Evolutionary conservation across 2,888 invertebrate species (phyloP).

Genomic region (Conops quadrifasciatus): DNA sequence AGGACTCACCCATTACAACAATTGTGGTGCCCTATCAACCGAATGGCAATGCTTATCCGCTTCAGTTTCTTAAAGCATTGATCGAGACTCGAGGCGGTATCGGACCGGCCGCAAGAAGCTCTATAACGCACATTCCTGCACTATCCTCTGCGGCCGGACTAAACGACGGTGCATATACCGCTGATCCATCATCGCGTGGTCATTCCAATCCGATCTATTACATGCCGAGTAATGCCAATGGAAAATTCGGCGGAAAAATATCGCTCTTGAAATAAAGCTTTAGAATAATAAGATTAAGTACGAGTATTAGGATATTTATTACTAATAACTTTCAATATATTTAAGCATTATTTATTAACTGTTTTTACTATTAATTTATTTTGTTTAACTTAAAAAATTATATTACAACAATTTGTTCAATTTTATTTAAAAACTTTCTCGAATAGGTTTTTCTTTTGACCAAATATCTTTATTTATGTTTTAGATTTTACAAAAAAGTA

Average conservation of each 20-base stretch:
- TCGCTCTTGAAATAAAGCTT: slow-evolving; percentile 34
- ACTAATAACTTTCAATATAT: too few species aligned
- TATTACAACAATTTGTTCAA: too few species aligned
- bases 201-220: slow-evolving; percentile 55
- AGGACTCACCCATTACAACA: slow-evolving; percentile 47
- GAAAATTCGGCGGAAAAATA: slow-evolving; percentile 53
- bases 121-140: slow-evolving; percentile 42
- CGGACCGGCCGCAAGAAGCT: slow-evolving; percentile 36
- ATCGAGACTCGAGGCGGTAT: slow-evolving; percentile 42
- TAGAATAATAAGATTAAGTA: too few species aligned
- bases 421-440: too few species aligned
- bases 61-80: slow-evolving; percentile 36
- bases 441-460: too few species aligned
- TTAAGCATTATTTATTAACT: too few species aligned
- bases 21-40: slow-evolving; percentile 49
- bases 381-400: too few species aligned
- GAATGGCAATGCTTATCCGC: slow-evolving; percentile 43
- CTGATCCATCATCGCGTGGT: slow-evolving; percentile 34
- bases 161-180: neutral
- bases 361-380: too few species aligned
- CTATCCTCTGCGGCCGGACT: slow-evolving; percentile 39
- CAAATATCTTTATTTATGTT: too few species aligned
- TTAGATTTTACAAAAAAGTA: too few species aligned
- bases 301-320: too few species aligned
- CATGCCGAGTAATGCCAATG: slow-evolving; percentile 53